These are phyloP conservation scores for Notamacropus eugenii DNA, from an alignment of 2,797 vertebrate species.

Conservation along the genomic window DNA sequence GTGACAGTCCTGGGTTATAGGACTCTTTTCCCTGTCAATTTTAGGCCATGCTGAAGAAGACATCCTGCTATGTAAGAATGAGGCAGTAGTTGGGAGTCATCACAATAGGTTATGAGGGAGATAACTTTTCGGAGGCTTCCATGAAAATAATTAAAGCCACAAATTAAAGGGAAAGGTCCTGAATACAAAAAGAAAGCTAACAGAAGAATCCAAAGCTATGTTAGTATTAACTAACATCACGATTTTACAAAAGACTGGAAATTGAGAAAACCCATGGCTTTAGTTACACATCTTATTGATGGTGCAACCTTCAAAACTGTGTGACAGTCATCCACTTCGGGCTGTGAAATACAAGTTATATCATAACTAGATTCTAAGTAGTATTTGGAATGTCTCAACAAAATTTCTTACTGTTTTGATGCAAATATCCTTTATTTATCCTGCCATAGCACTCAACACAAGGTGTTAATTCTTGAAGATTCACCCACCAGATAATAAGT, in stretches of 20 bases:
- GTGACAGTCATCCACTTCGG: background rate
- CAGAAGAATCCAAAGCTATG: background rate
- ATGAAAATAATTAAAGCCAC: background rate
- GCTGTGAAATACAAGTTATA: background rate
- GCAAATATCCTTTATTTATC: background rate
- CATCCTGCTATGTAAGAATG: background rate
- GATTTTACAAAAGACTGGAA: background rate
- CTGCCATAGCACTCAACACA: no score
- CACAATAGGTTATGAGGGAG: background rate
- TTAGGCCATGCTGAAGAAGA: background rate
- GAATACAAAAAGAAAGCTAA: background rate
- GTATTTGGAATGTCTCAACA: background rate
- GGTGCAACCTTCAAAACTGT: background rate
- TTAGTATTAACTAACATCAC: background rate
- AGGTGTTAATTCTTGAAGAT: no score
- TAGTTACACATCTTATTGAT: background rate
- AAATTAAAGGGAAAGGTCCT: background rate
- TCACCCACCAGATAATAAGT: fast-evolving
- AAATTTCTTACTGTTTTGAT: background rate
- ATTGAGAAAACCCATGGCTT: background rate
- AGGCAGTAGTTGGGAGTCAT: background rate
- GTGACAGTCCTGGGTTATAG: background rate
- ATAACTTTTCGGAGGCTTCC: background rate
- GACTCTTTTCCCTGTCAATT: background rate
- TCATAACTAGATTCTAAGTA: background rate